A percentile compares a stretch with the other conserved stretches of the same genome.
These are phyloP conservation scores for Artibeus lituratus DNA, from an alignment of 2,797 vertebrate species.

Conservation along the genomic window DNA sequence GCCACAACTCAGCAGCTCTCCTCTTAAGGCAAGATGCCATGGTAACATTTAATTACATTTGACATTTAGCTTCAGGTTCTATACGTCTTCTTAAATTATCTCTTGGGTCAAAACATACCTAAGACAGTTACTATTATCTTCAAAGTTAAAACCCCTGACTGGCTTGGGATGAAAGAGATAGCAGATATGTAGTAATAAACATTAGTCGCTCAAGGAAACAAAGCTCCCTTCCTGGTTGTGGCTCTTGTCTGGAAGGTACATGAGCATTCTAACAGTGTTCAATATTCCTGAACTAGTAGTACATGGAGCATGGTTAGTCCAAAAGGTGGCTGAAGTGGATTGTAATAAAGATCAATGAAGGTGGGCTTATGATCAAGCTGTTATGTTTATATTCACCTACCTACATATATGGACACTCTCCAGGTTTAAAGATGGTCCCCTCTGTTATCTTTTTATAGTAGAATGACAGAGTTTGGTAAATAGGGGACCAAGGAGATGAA, in stretches of 20 bases:
- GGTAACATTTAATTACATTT: slow-evolving; percentile 72
- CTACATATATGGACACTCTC: slow-evolving; percentile 67
- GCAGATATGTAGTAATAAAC: slow-evolving; percentile 61
- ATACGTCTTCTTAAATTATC: slow-evolving; percentile 75
- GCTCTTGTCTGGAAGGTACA: neutral
- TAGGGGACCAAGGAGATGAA: slow-evolving; percentile 80
- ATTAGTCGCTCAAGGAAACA: slow-evolving; percentile 11
- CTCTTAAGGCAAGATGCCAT: slow-evolving; percentile 49
- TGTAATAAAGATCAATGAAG: neutral
- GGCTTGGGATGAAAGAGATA: slow-evolving; percentile 37
- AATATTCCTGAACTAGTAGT: slow-evolving; percentile 13
- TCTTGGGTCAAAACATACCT: slow-evolving; percentile 64
- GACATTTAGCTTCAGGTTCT: slow-evolving; percentile 76
- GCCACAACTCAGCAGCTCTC: neutral
- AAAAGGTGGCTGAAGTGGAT: neutral
- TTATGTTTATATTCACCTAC: neutral
- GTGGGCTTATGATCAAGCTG: neutral
- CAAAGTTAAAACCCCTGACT: slow-evolving; percentile 69
- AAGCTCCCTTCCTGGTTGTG: neutral
- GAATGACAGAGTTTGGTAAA: slow-evolving; percentile 82
- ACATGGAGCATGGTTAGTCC: neutral
- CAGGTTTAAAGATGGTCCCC: slow-evolving; percentile 78
- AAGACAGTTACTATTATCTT: slow-evolving; percentile 73
- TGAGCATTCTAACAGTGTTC: neutral
- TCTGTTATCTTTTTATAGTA: slow-evolving; percentile 82